Evolutionary conservation across 2,113 vertebrate species (phyloP).

Genomic region (Semnornis frantzii): DNA sequence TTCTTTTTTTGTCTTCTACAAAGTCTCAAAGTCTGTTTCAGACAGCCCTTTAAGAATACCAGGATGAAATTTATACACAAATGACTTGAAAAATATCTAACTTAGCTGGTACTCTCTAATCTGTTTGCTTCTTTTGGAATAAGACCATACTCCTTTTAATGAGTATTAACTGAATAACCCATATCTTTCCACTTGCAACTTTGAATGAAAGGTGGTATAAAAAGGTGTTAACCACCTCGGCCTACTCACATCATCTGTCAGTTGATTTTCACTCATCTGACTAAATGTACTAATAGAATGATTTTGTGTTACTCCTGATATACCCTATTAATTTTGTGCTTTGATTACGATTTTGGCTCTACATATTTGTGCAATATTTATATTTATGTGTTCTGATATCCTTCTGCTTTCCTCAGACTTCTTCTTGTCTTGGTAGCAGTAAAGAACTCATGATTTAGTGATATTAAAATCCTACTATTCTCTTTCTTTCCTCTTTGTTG

Average conservation of each 20-base stretch:
- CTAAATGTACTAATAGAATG: neutral
- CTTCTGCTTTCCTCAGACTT: neutral
- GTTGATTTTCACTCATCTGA: slow-evolving; percentile 11
- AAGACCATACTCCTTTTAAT: neutral
- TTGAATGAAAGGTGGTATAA: slow-evolving; percentile 18
- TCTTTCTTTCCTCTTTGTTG: neutral
- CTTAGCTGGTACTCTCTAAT: neutral
- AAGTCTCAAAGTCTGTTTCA: neutral
- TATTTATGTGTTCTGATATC: neutral
- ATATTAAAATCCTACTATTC: neutral
- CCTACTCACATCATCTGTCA: slow-evolving; percentile 38
- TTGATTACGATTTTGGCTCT: neutral
- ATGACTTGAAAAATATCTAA: neutral
- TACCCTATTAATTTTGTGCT: neutral
- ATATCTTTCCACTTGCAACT: neutral
- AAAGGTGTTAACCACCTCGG: slow-evolving; percentile 29
- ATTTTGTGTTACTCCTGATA: neutral
- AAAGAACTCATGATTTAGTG: neutral
- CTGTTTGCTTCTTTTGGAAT: neutral
- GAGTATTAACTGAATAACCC: slow-evolving; percentile 1
- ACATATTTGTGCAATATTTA: neutral
- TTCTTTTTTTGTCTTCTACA: neutral
- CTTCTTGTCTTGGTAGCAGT: neutral
- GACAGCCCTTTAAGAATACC: neutral
- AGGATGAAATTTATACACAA: neutral